Base-by-base conservation (phyloP, 2,888 invertebrate genomes). In the Pandemis cinnamomeana region DNA sequence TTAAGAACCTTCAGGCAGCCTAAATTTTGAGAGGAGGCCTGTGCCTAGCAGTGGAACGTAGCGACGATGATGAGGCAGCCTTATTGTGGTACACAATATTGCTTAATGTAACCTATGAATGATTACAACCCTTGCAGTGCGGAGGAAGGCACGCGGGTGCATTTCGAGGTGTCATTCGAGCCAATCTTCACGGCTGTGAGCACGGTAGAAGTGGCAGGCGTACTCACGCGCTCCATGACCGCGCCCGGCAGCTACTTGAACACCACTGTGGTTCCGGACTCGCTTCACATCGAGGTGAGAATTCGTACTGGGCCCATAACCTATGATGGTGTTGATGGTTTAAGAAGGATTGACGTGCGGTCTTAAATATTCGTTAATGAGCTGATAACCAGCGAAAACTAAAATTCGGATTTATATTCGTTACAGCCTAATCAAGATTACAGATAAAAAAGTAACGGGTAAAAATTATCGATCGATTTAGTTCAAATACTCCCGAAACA, bases 91-190 rank as follows among this genome's bases (percentile, higher is more conserved):
- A 36, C 27, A 36, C 27, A 36, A 4, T 2, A 36, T 36, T 36
- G 27, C 27, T 36, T 36, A 36, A 36, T 36, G 27, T 36, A 48
- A 48, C 46, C 0, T n/a, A 51, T n/a, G n/a, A 51, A 51, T 6
- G 0, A 51, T 7, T 36, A 15, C n/a, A 8, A 46, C 27, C 10
- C 46, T 80, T 82, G 10, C 81, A 92, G 92, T 77, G 83, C 85
- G 42, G 86, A 86, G 55, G 95, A 96, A 73, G 97, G 97, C 76
- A 94, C 97, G 70, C 95, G 97, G 66, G 97, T 98, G 0, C 97
- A 98, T 85, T 98, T 98, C 86, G 97, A 98, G 85, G 95, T 98
- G 71, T 96, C 96, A 71, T 97, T 98, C 82, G 97, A 98, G 90
- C 97, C 97, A 0, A 96, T 96, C 76, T 95, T 95, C 79, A 96